Evolutionary conservation across 2,888 invertebrate genomes (phyloP).

Genomic region (Catocala fraxini): DNA sequence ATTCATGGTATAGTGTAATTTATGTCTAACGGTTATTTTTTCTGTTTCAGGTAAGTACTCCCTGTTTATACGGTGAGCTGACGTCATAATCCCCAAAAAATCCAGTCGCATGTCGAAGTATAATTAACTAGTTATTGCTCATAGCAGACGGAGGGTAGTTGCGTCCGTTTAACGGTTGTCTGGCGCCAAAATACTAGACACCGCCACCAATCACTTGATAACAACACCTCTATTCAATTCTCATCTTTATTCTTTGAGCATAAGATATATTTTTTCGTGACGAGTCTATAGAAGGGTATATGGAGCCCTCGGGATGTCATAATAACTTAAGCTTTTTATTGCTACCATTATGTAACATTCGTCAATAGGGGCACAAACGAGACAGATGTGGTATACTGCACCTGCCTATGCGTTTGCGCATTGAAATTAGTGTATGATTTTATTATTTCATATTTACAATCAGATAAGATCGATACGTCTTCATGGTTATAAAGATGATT

Average conservation of each 20-base stretch:
- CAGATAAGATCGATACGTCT: neutral
- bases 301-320: constrained; percentile 46
- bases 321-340: constrained; percentile 50
- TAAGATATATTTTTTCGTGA: constrained; percentile 33
- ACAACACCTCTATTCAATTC: constrained; percentile 24
- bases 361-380: constrained; percentile 45
- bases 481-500: neutral
- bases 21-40: constrained; percentile 2
- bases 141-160: constrained; percentile 60
- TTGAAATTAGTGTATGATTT: constrained; percentile 18
- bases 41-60: constrained; percentile 44
- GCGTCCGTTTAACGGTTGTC: constrained; percentile 68
- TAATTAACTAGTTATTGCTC: constrained; percentile 56
- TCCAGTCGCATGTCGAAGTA: constrained; percentile 53
- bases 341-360: constrained; percentile 48
- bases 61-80: constrained; percentile 23
- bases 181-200: constrained; percentile 77
- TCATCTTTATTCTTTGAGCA: constrained; percentile 20
- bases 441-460: constrained; percentile 4
- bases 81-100: constrained; percentile 43
- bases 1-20: no score
- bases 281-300: constrained; percentile 32
- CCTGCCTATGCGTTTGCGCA: constrained; percentile 28
- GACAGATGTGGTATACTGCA: constrained; percentile 47
- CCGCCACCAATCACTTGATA: constrained; percentile 53